Base-by-base conservation (phyloP, 92 coral and sea anemone species). In the Porites rus region DNA sequence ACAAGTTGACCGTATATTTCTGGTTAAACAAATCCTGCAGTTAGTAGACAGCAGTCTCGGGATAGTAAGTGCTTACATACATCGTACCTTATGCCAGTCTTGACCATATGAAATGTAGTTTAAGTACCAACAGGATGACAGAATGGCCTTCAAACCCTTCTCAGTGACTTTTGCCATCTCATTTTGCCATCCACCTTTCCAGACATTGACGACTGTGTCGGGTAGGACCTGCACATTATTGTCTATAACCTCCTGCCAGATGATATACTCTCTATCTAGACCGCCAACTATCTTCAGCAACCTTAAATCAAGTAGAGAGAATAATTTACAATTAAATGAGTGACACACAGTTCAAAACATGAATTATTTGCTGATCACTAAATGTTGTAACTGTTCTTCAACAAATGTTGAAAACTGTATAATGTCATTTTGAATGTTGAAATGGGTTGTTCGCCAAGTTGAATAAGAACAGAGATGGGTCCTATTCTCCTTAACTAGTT, bases 221-320 rank as follows among this genome's bases (percentile, higher is more conserved):
- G 93, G 92, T 9, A 77, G 86, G 11, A 97, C 98, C 68, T 94
- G 74, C 17, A 95, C 98, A 20, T 88, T n/a, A 74, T 95, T 97
- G 72, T 96, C 99, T n/a, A 95, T 84, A 0, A 95, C 99, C 62
- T 95, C 98, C 80, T 97, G 98, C 99, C 99, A 97, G 73, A 97
- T 86, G 21, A 97, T 93, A 75, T 95, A 93, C 6, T 84, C 78
- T 88, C 93, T 97, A 4, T 74, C 77, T 31, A 95, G 92, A n/a
- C 93, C 64, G 2, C 88, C 96, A 14, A 97, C 74, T 13, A 95
- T 95, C 72, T 97, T 84, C 71, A 93, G 62, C 58, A 97, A 86
- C 61, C 98, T 68, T 38, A 38, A 38, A 38, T 4, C 46, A 38
- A 38, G 46, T 4, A 4, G 0, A 38, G 7, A 38, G 46, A 38